Conservation (phyloP, 2,113 vertebrate species). For the Otis tarda region DNA sequence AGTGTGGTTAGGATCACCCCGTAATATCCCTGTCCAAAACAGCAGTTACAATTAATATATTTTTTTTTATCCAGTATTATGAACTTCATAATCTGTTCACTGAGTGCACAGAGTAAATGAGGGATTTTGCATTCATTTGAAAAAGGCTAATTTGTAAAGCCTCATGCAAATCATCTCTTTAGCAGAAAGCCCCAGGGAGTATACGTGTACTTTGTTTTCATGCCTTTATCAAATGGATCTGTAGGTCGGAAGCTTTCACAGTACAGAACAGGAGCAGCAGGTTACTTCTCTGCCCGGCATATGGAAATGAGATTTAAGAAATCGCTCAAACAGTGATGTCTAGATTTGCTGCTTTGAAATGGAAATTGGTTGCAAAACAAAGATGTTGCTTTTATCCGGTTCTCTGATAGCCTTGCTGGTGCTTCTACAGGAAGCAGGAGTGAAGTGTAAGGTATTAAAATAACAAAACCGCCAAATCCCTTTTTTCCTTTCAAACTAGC, state of each 20-base stretch:
- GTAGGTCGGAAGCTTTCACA: neutral
- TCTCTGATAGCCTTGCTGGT: neutral
- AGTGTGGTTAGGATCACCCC: neutral
- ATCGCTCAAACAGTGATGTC: neutral
- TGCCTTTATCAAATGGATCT: neutral
- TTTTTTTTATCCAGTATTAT: neutral
- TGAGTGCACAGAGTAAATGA: neutral
- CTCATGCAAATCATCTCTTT: neutral
- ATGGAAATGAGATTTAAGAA: slow-evolving; percentile 34
- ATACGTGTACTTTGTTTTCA: neutral
- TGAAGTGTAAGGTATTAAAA: neutral
- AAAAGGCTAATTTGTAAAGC: neutral
- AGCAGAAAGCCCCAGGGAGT: neutral
- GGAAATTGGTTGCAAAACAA: slow-evolving; percentile 34
- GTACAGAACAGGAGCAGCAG: neutral
- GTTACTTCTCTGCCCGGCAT: neutral
- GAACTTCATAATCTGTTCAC: neutral
- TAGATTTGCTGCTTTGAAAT: slow-evolving; percentile 46
- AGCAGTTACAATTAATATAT: neutral
- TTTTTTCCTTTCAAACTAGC: neutral
- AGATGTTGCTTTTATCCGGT: neutral
- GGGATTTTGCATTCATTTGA: neutral
- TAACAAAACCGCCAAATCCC: neutral
- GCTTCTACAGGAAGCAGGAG: neutral
- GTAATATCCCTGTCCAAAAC: neutral